Percentiles rank a stretch among this genome's conserved stretches.
These are phyloP conservation scores for Nebria salina DNA, from an alignment of 2,888 invertebrate species.

Conservation along the genomic window DNA sequence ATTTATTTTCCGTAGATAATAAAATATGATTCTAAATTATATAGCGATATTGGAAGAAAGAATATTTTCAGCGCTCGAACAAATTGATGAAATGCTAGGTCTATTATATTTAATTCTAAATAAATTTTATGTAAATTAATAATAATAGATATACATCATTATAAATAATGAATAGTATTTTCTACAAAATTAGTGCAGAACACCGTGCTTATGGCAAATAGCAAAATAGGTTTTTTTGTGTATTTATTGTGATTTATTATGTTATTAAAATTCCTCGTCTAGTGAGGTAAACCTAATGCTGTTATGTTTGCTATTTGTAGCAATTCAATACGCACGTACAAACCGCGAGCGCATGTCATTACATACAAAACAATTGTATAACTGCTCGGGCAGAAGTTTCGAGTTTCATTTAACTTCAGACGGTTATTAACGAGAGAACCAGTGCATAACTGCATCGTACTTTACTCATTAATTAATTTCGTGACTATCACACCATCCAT, in stretches of 20 bases:
- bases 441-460: slow-evolving; percentile 39
- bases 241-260: no score
- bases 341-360: neutral
- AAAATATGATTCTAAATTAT: neutral
- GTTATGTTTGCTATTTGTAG: neutral
- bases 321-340: neutral
- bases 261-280: no score
- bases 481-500: slow-evolving; percentile 28
- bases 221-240: no score
- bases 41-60: neutral
- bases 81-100: neutral
- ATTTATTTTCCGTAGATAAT: no score
- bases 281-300: neutral
- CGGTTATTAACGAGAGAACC: slow-evolving; percentile 27
- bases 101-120: neutral
- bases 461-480: slow-evolving; percentile 40
- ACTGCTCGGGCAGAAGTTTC: slow-evolving; percentile 6
- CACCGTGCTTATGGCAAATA: no score
- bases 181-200: no score
- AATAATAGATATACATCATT: no score
- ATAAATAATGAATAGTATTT: no score
- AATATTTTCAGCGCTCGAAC: neutral
- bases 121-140: neutral
- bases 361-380: slow-evolving; percentile 13
- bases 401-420: slow-evolving; percentile 27